Base-by-base conservation (phyloP, 2,888 invertebrate species). In the Eupithecia dodoneata region DNA sequence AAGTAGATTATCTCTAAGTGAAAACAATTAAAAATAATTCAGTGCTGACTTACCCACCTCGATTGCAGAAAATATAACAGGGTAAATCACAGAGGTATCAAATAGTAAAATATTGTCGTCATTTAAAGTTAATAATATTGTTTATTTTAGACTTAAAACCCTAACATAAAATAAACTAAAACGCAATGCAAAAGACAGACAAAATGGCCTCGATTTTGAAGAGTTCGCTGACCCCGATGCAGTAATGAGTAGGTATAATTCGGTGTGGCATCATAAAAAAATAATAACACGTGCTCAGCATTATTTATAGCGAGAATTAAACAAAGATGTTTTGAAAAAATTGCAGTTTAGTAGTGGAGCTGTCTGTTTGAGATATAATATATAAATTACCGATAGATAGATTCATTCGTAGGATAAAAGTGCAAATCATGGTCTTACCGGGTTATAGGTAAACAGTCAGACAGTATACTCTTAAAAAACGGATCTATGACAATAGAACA, bases 181-280 rank as follows among this genome's bases (percentile, higher is more conserved):
- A 30, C 30, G 18, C 70, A 70, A 30, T 70, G 70, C 47, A 49
- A 18, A 49, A 70, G 45, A 45, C 47, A 70, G 44, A 69, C 45
- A n/a, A 42, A 73, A 69, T 18, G 67, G 70, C 63, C 44, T 73
- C 65, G 42, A 49, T 73, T 42, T 69, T 55, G 45, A 12, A 45
- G 55, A 73, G 79, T 72, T 79, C 79, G 72, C 6, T 73, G 74
- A 79, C 72, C 69, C 47, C 55, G 55, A 70, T 74, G 63, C 76
- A 72, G 70, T 71, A 73, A 73, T 72, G 72, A 69, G 67, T n/a
- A n/a, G 70, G 47, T 42, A 65, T 76, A 72, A 78, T 72, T 74
- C 7, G 6, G 42, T 42, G 66, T 55, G 72, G 69, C 75, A 76
- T 74, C 55, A 76, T 76, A 76, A 78, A 78, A 69, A 71, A 76